These are phyloP conservation scores for Hartigia nigra DNA, from an alignment of 2,888 invertebrate genomes.

Conservation along the genomic window DNA sequence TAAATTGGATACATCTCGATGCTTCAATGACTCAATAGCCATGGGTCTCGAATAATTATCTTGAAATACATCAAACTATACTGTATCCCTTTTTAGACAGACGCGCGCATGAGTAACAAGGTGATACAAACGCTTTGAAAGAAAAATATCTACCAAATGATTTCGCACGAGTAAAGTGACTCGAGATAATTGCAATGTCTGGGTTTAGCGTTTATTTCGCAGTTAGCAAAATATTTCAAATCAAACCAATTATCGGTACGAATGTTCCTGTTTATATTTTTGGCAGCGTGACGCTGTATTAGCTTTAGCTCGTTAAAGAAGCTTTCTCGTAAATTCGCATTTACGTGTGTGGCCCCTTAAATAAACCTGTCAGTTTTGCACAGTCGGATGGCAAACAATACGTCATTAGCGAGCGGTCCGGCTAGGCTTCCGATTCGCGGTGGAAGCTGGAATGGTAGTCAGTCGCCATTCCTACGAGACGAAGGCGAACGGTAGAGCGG, in stretches of 20 bases:
- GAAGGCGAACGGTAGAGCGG: slow-evolving; percentile 24
- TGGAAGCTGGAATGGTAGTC: neutral
- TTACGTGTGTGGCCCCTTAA: slow-evolving; percentile 20
- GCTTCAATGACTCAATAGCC: neutral
- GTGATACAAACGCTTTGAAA: neutral
- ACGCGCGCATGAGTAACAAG: neutral
- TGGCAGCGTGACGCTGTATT: slow-evolving; percentile 9
- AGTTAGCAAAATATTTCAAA: neutral
- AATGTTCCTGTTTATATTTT: neutral
- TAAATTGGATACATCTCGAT: neutral
- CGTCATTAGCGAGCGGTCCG: slow-evolving; percentile 34
- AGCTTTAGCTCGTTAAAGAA: slow-evolving; percentile 16
- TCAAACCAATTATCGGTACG: neutral
- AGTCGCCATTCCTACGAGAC: slow-evolving; percentile 23
- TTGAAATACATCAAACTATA: neutral
- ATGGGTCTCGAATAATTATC: neutral
- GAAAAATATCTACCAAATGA: neutral
- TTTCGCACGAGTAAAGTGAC: neutral
- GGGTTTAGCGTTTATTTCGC: neutral
- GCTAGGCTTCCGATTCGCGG: slow-evolving; percentile 3
- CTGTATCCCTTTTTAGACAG: neutral
- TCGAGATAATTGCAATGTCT: neutral
- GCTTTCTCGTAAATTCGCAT: slow-evolving; percentile 23
- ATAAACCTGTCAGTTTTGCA: slow-evolving; percentile 37
- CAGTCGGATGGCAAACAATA: slow-evolving; percentile 33